phyloP scores from a whole-genome alignment of 2,113 vertebrate genomes.

The Xerus inauris region DNA sequence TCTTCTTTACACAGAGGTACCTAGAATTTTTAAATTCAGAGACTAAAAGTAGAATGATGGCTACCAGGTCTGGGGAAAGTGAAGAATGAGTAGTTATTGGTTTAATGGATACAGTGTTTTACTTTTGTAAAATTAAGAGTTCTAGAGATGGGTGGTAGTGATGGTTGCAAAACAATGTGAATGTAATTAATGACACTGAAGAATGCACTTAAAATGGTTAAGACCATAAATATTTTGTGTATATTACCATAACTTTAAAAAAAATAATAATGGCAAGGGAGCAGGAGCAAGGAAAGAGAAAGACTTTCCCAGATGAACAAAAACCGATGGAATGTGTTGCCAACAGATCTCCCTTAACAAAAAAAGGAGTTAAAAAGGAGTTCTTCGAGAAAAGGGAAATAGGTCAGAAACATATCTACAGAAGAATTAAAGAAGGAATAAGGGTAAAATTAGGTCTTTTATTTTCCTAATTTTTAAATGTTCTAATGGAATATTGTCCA shows the following conservation, averaged over 20 bases:
- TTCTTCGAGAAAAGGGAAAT: background rate
- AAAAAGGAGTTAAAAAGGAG: background rate
- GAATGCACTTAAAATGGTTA: background rate
- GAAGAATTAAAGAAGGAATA: background rate
- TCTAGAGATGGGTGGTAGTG: background rate
- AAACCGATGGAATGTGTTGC: background rate
- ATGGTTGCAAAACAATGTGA: background rate
- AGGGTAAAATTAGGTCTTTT: background rate
- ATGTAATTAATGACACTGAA: background rate
- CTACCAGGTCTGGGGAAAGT: background rate
- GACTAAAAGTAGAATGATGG: background rate
- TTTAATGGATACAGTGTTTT: background rate
- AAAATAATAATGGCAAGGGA: background rate
- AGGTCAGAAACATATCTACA: background rate
- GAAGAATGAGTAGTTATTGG: background rate
- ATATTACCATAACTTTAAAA: background rate
- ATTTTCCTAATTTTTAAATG: background rate
- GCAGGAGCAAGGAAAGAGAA: background rate
- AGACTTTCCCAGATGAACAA: background rate
- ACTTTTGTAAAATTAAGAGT: background rate
- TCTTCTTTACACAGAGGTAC: background rate
- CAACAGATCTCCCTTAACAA: background rate
- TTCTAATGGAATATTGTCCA: background rate
- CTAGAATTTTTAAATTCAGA: background rate
- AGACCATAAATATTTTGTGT: background rate